Evolutionary conservation across 1,140 invertebrate species (phyloP).

Genomic region (Heterodera schachtii): DNA sequence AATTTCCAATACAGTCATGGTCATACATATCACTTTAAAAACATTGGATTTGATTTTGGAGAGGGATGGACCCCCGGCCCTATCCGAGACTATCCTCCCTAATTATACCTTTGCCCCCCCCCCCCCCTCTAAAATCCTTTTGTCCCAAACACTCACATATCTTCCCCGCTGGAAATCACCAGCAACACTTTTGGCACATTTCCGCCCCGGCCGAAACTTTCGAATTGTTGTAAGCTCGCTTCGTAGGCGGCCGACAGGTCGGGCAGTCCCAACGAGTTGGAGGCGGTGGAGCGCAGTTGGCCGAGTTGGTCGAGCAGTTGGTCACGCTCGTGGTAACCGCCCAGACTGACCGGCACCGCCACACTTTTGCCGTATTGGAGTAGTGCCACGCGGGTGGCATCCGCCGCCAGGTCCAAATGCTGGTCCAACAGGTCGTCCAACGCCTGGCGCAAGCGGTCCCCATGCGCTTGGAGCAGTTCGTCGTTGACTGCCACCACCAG

Average conservation of each 20-base stretch:
- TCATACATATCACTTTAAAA: no score
- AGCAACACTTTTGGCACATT: slow-evolving; percentile 40
- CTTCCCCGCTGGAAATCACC: slow-evolving; percentile 44
- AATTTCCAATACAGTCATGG: no score
- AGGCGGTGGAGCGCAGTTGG: slow-evolving; percentile 8
- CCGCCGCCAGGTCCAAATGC: slow-evolving; percentile 34
- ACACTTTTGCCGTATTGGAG: slow-evolving; percentile 53
- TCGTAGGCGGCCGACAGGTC: slow-evolving; percentile 30
- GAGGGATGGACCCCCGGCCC: no score
- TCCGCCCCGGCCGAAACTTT: slow-evolving; percentile 39
- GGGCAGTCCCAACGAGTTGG: slow-evolving; percentile 35
- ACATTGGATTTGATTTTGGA: no score
- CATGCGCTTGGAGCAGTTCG: slow-evolving; percentile 27
- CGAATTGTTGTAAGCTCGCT: slow-evolving; percentile 51
- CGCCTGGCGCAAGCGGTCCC: slow-evolving; percentile 13
- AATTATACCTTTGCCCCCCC: no score
- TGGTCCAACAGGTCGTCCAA: slow-evolving; percentile 18
- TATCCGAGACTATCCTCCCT: no score
- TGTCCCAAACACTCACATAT: slow-evolving; percentile 39
- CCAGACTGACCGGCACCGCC: slow-evolving; percentile 51
- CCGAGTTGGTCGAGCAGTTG: slow-evolving; percentile 24
- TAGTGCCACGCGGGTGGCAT: slow-evolving; percentile 45
- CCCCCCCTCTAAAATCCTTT: no score
- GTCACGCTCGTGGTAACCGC: slow-evolving; percentile 54
- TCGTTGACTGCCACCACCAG: slow-evolving; percentile 39